Percentiles rank a stretch among this genome's conserved stretches.
phyloP scores from a whole-genome alignment of 1,140 invertebrate species.

The Nebria ingens region DNA sequence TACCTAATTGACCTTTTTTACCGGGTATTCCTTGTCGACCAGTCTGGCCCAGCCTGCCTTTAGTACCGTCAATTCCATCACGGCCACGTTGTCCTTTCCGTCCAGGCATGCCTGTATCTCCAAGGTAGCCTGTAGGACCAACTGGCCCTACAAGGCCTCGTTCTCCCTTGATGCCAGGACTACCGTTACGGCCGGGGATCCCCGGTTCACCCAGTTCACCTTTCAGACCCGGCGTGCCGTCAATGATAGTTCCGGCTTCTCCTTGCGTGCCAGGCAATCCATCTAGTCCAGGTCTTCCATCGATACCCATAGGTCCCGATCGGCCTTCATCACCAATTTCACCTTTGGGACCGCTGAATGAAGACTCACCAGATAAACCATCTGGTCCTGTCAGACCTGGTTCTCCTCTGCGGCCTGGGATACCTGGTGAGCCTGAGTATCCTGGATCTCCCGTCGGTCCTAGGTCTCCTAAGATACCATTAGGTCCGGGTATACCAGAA shows the following conservation, averaged over 20 bases:
- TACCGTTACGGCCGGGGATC: slow-evolving; percentile 25
- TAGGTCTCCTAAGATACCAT: slow-evolving; percentile 41
- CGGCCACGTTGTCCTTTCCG: slow-evolving; percentile 26
- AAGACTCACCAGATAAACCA: slow-evolving; percentile 35
- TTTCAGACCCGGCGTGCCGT: slow-evolving; percentile 33
- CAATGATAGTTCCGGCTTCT: slow-evolving; percentile 24
- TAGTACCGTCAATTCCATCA: slow-evolving; percentile 33
- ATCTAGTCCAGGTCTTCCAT: slow-evolving; percentile 38
- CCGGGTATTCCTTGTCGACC: slow-evolving; percentile 13
- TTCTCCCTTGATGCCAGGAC: slow-evolving; percentile 35
- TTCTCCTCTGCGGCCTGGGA: slow-evolving; percentile 57
- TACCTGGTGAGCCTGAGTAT: slow-evolving; percentile 42
- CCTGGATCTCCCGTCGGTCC: slow-evolving; percentile 43
- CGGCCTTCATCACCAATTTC: slow-evolving; percentile 26
- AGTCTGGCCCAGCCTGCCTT: slow-evolving; percentile 34
- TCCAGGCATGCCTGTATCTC: slow-evolving; percentile 39
- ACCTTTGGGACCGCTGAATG: slow-evolving; percentile 24
- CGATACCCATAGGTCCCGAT: slow-evolving; percentile 31
- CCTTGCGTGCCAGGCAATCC: slow-evolving; percentile 42
- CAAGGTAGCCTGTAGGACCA: slow-evolving; percentile 31
- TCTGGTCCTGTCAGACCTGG: slow-evolving; percentile 38
- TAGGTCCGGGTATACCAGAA: slow-evolving; percentile 43
- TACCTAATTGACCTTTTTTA: slow-evolving; percentile 37
- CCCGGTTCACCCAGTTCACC: slow-evolving; percentile 37
- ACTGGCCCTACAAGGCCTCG: slow-evolving; percentile 23